Evolutionary conservation across 2,888 invertebrate species (phyloP).

Genomic region (Conomelus anceps): DNA sequence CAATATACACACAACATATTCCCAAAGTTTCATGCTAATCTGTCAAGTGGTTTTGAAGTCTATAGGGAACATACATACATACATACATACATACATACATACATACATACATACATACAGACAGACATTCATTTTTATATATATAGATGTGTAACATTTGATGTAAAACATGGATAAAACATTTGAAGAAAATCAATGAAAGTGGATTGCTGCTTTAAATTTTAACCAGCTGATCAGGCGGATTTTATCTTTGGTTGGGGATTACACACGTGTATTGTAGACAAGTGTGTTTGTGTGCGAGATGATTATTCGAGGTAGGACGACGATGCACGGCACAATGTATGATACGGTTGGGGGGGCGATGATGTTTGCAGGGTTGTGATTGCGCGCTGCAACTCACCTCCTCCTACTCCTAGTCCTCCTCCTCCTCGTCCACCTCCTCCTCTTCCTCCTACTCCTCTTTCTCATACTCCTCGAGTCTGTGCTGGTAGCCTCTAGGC

Average conservation of each 20-base stretch:
- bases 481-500: background rate
- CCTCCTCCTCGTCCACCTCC: background rate
- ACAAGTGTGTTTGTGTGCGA: background rate
- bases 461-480: background rate
- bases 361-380: constrained; percentile 19
- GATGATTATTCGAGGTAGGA: background rate
- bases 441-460: background rate
- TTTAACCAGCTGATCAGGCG: background rate
- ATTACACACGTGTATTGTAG: background rate
- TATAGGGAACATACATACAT: too few species aligned
- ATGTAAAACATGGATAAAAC: background rate
- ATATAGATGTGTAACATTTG: too few species aligned
- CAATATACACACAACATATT: too few species aligned
- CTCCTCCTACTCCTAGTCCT: background rate
- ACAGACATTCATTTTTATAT: too few species aligned
- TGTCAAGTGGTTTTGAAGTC: too few species aligned
- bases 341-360: background rate
- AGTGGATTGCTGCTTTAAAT: background rate
- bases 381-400: background rate
- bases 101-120: too few species aligned
- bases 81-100: too few species aligned
- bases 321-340: background rate
- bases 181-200: background rate
- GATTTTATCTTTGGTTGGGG: background rate
- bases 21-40: too few species aligned